phyloP scores from a whole-genome alignment of 2,113 vertebrate species.

The Siniperca chuatsi region DNA sequence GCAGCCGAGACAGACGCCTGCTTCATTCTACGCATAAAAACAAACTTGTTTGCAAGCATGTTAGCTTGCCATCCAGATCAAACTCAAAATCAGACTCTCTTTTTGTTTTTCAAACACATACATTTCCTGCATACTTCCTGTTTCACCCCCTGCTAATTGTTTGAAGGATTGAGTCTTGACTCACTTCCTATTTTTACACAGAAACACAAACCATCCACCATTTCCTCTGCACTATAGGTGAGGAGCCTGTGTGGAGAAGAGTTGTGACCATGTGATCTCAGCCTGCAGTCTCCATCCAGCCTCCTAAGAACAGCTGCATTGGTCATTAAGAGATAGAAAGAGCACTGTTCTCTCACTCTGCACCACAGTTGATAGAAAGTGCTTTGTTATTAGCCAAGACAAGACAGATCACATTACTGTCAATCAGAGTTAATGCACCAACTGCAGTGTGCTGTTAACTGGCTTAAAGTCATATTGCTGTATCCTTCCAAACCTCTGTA shows the following conservation, averaged over 20 bases:
- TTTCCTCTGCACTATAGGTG: constrained; percentile 36
- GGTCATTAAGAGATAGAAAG: constrained; percentile 68
- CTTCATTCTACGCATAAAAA: constrained; percentile 12
- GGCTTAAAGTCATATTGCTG: constrained; percentile 9
- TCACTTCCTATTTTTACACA: constrained; percentile 74
- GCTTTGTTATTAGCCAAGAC: constrained; percentile 65
- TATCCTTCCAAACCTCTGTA: not conserved
- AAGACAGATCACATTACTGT: constrained; percentile 52
- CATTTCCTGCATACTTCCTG: constrained; percentile 80
- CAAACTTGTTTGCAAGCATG: not conserved
- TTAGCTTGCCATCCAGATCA: not conserved
- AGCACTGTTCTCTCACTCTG: constrained; percentile 61
- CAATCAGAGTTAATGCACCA: constrained; percentile 43
- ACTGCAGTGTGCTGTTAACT: constrained; percentile 24
- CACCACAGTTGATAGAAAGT: constrained; percentile 61
- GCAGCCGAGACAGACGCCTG: not conserved
- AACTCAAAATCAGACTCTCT: constrained; percentile 25
- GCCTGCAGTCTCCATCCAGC: constrained; percentile 38
- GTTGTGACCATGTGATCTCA: constrained; percentile 46
- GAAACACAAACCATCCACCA: constrained; percentile 51
- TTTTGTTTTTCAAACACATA: constrained; percentile 66
- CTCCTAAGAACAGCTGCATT: constrained; percentile 70
- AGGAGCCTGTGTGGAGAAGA: constrained; percentile 9
- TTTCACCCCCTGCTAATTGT: constrained; percentile 69
- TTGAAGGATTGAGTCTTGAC: constrained; percentile 57